Conservation (phyloP, 1,140 invertebrate species). For the Drosophila hydei region DNA sequence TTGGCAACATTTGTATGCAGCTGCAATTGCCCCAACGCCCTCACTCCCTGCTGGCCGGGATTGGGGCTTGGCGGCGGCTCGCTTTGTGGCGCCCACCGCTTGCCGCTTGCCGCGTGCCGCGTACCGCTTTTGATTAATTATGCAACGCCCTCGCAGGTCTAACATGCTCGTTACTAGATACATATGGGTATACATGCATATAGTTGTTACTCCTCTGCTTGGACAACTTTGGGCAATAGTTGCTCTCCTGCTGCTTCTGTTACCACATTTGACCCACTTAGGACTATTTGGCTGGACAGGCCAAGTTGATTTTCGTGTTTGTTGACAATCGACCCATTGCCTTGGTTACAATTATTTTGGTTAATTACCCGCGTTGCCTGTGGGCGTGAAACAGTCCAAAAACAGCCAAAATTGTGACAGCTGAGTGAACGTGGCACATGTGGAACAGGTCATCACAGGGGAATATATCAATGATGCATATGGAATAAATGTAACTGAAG, state of each 20-base stretch:
- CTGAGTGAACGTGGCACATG: slow-evolving; percentile 20
- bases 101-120: slow-evolving; percentile 68
- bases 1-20: slow-evolving; percentile 64
- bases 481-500: no score
- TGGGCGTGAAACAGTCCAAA: neutral
- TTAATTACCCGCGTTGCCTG: slow-evolving; percentile 10
- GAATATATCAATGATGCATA: no score
- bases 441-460: neutral
- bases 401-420: slow-evolving; percentile 23
- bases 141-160: slow-evolving; percentile 47
- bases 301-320: slow-evolving; percentile 46
- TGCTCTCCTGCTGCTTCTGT: neutral
- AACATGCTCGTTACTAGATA: neutral
- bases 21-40: slow-evolving; percentile 9
- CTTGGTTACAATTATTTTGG: slow-evolving; percentile 30
- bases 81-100: slow-evolving; percentile 73
- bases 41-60: slow-evolving; percentile 49
- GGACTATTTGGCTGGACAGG: slow-evolving; percentile 41
- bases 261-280: slow-evolving; percentile 57
- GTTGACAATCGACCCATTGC: slow-evolving; percentile 22
- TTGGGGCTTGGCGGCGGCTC: slow-evolving; percentile 56
- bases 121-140: slow-evolving; percentile 79
- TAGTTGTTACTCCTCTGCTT: neutral
- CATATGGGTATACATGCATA: neutral
- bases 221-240: slow-evolving; percentile 20